Percentiles rank a stretch among this genome's conserved stretches.
These are phyloP conservation scores for Apamea crenata DNA, from an alignment of 2,888 invertebrate genomes.

Conservation along the genomic window DNA sequence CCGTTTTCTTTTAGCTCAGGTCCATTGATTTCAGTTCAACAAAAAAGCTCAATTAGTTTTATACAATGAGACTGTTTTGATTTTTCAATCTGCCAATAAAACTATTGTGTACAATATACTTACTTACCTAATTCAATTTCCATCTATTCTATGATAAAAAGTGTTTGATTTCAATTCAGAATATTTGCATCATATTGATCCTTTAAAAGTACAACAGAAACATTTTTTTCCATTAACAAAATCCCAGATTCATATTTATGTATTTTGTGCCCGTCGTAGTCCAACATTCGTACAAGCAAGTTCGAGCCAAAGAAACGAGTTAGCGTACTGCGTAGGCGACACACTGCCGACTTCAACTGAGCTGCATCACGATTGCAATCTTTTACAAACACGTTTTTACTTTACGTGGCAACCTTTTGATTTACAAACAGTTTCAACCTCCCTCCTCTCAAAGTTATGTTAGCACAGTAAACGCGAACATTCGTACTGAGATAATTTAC, in stretches of 20 bases:
- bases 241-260: not conserved
- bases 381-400: conserved; percentile 50
- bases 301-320: conserved; percentile 43
- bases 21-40: conserved; percentile 4
- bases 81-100: conserved; percentile 2
- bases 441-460: conserved; percentile 2
- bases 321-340: conserved; percentile 51
- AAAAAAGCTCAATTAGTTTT: not conserved
- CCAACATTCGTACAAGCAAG: conserved; percentile 6
- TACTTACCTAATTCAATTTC: not conserved
- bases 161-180: not conserved
- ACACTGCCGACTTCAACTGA: conserved; percentile 28
- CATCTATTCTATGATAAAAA: no score
- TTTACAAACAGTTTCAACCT: conserved; percentile 44
- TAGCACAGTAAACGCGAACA: conserved; percentile 22
- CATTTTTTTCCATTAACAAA: not conserved
- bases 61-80: not conserved
- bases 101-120: not conserved
- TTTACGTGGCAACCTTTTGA: conserved; percentile 37
- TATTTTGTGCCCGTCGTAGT: not conserved
- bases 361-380: conserved; percentile 59
- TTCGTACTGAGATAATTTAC: conserved; percentile 45
- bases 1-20: not conserved
- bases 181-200: not conserved
- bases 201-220: not conserved